Conservation (phyloP, 2,888 invertebrate species). For the Dusona sp. region DNA sequence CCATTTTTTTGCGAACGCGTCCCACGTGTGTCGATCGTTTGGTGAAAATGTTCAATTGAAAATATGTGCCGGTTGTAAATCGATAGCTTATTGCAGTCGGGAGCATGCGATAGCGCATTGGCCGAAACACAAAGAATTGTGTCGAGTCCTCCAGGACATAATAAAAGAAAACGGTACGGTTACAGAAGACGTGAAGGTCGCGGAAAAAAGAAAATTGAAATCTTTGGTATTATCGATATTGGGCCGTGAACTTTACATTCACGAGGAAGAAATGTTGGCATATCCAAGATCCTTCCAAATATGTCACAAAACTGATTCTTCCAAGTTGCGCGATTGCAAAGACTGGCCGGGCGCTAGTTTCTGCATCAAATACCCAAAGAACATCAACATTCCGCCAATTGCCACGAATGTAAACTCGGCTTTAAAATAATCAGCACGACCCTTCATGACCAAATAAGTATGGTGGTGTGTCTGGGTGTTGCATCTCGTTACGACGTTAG, state of each 20-base stretch:
- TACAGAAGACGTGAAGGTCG: constrained; percentile 58
- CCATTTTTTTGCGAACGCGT: constrained; percentile 80
- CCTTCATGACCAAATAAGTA: constrained; percentile 58
- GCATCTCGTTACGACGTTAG: constrained; percentile 63
- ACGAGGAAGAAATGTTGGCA: constrained; percentile 78
- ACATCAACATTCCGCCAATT: constrained; percentile 70
- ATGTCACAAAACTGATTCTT: constrained; percentile 74
- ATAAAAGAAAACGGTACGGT: constrained; percentile 22
- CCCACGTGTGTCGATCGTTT: constrained; percentile 81
- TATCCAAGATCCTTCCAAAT: constrained; percentile 78
- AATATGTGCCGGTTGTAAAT: constrained; percentile 79
- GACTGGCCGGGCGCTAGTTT: constrained; percentile 77
- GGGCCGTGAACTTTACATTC: constrained; percentile 70
- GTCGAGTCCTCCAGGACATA: constrained; percentile 67
- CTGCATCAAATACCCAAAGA: constrained; percentile 72
- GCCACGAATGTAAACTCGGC: constrained; percentile 72
- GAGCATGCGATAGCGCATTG: constrained; percentile 81
- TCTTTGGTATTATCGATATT: constrained; percentile 71
- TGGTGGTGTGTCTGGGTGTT: constrained; percentile 63
- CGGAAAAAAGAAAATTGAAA: constrained; percentile 75
- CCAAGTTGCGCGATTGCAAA: constrained; percentile 74
- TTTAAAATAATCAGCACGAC: constrained; percentile 74
- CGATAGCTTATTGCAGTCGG: constrained; percentile 81
- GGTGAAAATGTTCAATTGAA: constrained; percentile 75
- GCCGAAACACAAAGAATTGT: constrained; percentile 79